Percentiles rank a stretch among this genome's conserved stretches.
These are phyloP conservation scores for Pholis gunnellus DNA, from an alignment of 2,113 vertebrate genomes.

Conservation along the genomic window DNA sequence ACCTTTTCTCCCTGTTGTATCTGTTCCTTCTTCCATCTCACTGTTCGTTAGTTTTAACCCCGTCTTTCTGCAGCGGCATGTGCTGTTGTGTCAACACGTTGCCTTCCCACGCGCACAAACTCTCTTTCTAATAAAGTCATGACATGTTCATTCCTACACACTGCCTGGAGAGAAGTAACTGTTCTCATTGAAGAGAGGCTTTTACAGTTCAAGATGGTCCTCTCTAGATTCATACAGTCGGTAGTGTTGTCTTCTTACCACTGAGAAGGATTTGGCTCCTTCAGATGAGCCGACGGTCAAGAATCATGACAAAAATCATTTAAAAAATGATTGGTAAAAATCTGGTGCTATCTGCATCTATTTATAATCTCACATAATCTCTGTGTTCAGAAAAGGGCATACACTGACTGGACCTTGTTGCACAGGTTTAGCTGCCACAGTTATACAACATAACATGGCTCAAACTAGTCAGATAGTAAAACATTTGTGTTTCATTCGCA, in stretches of 20 bases:
- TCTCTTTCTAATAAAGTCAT: slow-evolving; percentile 23
- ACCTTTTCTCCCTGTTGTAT: no score
- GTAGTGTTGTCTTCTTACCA: no score
- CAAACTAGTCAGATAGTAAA: background rate
- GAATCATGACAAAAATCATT: no score
- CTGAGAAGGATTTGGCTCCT: background rate
- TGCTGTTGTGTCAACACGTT: slow-evolving; percentile 26
- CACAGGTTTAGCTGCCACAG: background rate
- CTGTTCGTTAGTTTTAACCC: background rate
- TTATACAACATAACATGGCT: background rate
- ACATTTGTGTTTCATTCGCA: background rate
- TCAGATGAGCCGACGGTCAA: background rate
- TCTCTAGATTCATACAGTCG: background rate
- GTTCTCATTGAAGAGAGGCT: background rate
- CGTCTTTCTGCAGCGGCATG: slow-evolving; percentile 7
- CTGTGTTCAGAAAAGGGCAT: background rate
- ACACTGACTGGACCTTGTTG: background rate
- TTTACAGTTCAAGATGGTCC: background rate
- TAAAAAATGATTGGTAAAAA: no score
- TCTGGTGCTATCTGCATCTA: background rate
- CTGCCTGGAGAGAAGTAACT: slow-evolving; percentile 4
- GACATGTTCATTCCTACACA: slow-evolving; percentile 4
- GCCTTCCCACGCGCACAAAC: slow-evolving; percentile 25
- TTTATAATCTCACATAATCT: background rate
- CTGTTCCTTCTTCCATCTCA: background rate